Evolutionary conservation across 30 jellyfish, hydroid and myxozoan genomes (phyloP).

Genomic region (Clytia hemisphaerica): DNA sequence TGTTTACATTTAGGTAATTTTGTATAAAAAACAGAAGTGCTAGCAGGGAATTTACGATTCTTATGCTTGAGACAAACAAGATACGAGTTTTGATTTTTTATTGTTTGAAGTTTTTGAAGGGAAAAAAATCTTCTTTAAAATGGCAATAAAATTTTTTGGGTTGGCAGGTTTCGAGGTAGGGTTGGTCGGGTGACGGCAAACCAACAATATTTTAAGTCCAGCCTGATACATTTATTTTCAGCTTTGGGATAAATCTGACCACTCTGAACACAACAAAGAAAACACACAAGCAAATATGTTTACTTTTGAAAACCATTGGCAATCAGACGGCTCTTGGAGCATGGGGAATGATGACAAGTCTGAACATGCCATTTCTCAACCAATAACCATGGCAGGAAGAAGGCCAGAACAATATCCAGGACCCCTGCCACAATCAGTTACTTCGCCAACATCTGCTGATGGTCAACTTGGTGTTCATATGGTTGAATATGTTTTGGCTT

Average conservation of each 20-base stretch:
- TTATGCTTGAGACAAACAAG: no score
- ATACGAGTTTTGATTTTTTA: no score
- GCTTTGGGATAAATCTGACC: constrained; percentile 62
- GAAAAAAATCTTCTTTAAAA: no score
- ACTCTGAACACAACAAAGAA: constrained; percentile 32
- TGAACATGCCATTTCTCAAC: constrained; percentile 96
- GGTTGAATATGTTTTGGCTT: constrained; percentile 97
- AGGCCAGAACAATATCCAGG: constrained; percentile 56
- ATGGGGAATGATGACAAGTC: constrained; percentile 70
- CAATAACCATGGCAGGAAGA: constrained; percentile 72
- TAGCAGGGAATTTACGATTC: no score
- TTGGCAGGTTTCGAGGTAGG: background rate
- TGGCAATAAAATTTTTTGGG: no score
- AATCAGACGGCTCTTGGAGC: constrained; percentile 88
- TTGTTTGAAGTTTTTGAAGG: no score
- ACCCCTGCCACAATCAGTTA: constrained; percentile 52
- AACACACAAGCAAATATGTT: constrained; percentile 35
- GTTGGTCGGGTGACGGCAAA: background rate
- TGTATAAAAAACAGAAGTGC: no score
- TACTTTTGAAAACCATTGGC: constrained; percentile 88
- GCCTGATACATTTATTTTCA: constrained; percentile 28
- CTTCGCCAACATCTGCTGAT: constrained; percentile 97
- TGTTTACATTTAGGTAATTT: no score
- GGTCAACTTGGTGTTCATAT: constrained; percentile 85
- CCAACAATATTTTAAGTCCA: no score